Base-by-base conservation (phyloP, 2,113 vertebrate species). In the Coturnix japonica region DNA sequence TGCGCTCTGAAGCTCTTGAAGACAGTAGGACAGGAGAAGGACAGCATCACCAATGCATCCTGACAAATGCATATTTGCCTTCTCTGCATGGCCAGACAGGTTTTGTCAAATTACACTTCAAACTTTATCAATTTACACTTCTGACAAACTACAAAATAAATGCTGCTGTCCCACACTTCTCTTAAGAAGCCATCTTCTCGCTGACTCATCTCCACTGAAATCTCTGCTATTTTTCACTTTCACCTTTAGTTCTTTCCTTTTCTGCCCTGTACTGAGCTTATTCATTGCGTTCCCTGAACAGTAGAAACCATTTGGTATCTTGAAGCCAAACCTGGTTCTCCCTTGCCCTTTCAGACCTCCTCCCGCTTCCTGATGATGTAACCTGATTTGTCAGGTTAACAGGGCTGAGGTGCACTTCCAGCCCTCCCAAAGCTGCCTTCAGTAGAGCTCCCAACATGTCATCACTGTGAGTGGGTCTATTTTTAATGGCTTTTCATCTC, bases 371-470 rank as follows among this genome's bases (percentile, higher is more conserved):
- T 21, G 8, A 13, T 61, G 59, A 20, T 18, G 18, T 56, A 43
- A 22, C 0, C 0, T 33, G 46, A 28, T 51, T 81, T 33, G 23
- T 2, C 1, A 33, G 28, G 5, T 3, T 39, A 47, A 14, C 15
- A 47, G 33, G 26, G 35, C 10, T 53, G 13, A 72, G 33, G 12
- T 30, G 22, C 26, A 14, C 74, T 80, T 72, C 43, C 59, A 79
- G 51, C 26, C 25, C 46, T 85, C 57, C 46, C 9, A 61, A 17
- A 28, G 10, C 2, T 72, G 26, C 35, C 43, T 70, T n/a, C 46
- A 51, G 28, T 18, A 90, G 33, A 10, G 19, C 33, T 77, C 57
- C 20, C 26, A 85, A 67, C 23, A 30, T 43, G 22, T 23, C 35
- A 74, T 44, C n/a, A 6, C 13, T 13, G 25, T 30, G 44, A 64